These are phyloP conservation scores for Rhagoletis zephyria DNA, from an alignment of 1,140 invertebrate genomes.

Conservation along the genomic window DNA sequence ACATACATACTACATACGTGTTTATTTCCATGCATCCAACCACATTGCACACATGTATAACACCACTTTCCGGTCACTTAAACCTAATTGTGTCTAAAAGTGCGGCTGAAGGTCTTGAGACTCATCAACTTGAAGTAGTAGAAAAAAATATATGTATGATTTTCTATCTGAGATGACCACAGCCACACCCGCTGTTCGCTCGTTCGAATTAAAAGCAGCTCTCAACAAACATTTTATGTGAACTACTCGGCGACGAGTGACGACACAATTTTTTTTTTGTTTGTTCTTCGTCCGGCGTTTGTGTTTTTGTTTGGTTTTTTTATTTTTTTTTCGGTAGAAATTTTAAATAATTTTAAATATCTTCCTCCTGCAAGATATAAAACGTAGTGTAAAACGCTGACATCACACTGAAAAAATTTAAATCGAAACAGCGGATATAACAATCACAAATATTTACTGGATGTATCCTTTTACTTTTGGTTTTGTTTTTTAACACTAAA, in stretches of 20 bases:
- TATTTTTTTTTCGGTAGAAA: too few relatives aligned
- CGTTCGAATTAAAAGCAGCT: neutral
- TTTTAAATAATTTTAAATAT: too few relatives aligned
- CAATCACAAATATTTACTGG: too few relatives aligned
- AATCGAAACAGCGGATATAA: too few relatives aligned
- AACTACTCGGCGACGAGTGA: neutral
- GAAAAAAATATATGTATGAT: neutral
- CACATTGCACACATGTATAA: neutral
- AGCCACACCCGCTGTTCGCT: neutral
- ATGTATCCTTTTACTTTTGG: too few relatives aligned
- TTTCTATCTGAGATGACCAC: neutral
- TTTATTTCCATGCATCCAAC: neutral
- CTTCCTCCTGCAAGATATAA: too few relatives aligned
- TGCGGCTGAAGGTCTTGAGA: constrained; percentile 31
- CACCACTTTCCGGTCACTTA: constrained; percentile 35
- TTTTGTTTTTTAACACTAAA: too few relatives aligned
- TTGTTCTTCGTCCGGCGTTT: neutral
- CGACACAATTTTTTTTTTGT: neutral
- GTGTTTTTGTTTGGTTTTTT: too few relatives aligned
- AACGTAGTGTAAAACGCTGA: too few relatives aligned
- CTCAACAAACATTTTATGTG: constrained; percentile 13
- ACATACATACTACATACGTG: neutral
- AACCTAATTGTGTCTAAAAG: constrained; percentile 40
- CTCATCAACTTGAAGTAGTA: neutral
- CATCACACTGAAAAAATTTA: too few relatives aligned